phyloP scores from a whole-genome alignment of 2,113 vertebrate genomes.

The Triplophysa siluroides region DNA sequence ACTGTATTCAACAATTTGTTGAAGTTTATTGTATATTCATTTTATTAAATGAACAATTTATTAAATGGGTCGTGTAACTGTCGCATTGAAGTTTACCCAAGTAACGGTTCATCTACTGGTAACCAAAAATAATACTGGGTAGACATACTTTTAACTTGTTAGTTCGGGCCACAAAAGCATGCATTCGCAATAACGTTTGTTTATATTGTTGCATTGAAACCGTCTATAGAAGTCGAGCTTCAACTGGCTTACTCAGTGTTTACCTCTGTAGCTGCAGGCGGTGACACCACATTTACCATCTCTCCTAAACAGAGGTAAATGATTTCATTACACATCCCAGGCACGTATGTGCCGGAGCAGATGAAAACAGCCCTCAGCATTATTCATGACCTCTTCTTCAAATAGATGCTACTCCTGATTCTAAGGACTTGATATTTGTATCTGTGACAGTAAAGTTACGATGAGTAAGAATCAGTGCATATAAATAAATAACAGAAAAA shows the following conservation, averaged over 20 bases:
- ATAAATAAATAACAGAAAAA: neutral
- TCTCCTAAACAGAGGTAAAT: neutral
- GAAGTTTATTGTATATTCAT: too few relatives aligned
- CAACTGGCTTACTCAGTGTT: slow-evolving; percentile 1
- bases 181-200: too few relatives aligned
- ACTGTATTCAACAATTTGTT: too few relatives aligned
- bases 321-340: neutral
- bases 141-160: too few relatives aligned
- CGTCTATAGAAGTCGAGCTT: neutral
- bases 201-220: too few relatives aligned
- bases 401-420: neutral
- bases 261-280: slow-evolving; percentile 7
- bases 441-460: neutral
- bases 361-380: neutral
- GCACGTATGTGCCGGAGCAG: neutral
- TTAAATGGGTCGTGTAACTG: too few relatives aligned
- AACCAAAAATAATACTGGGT: too few relatives aligned
- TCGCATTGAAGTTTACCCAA: too few relatives aligned
- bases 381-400: neutral
- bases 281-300: neutral
- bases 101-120: too few relatives aligned
- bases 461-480: neutral
- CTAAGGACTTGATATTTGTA: neutral
- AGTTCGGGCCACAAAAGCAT: too few relatives aligned
- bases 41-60: too few relatives aligned